phyloP scores from a whole-genome alignment of 2,797 vertebrate genomes.

The Notolepis coatsorum region DNA sequence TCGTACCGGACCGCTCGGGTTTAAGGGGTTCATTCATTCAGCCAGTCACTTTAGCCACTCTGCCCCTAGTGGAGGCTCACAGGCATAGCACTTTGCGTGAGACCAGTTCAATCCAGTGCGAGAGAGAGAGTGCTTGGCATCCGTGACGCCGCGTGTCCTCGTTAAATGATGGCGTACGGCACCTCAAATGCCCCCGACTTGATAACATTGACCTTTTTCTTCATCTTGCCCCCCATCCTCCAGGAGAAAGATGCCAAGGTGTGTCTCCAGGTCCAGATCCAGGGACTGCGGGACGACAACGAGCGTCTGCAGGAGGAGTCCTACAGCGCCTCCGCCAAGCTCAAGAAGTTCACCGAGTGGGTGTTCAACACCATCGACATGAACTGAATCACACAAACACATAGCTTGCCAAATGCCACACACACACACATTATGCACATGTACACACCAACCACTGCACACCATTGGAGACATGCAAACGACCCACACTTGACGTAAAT shows the following conservation, averaged over 20 bases:
- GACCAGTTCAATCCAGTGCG: no score
- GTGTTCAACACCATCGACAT: slow-evolving; percentile 99
- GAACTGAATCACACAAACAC: slow-evolving; percentile 83
- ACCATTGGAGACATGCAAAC: slow-evolving; percentile 49
- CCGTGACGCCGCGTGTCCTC: no score
- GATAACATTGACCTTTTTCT: neutral
- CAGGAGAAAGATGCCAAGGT: slow-evolving; percentile 96
- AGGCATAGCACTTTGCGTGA: no score
- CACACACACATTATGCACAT: neutral
- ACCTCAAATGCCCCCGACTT: no score
- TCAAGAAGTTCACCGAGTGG: slow-evolving; percentile 99
- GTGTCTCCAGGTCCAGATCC: slow-evolving; percentile 86
- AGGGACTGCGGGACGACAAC: slow-evolving; percentile 83
- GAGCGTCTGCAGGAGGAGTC: slow-evolving; percentile 95
- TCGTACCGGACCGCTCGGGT: no score
- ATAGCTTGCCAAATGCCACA: neutral
- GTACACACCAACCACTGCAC: slow-evolving; percentile 4
- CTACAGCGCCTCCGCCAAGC: slow-evolving; percentile 93
- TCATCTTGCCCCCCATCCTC: slow-evolving; percentile 54
- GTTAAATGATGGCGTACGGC: no score
- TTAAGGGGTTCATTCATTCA: no score
- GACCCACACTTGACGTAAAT: slow-evolving; percentile 39
- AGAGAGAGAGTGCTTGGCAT: no score
- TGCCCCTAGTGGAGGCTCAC: no score
- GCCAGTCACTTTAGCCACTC: no score